A percentile compares a stretch with the other conserved stretches of the same genome.
Conservation (phyloP, 2,797 vertebrate genomes). For the Falco rusticolus region DNA sequence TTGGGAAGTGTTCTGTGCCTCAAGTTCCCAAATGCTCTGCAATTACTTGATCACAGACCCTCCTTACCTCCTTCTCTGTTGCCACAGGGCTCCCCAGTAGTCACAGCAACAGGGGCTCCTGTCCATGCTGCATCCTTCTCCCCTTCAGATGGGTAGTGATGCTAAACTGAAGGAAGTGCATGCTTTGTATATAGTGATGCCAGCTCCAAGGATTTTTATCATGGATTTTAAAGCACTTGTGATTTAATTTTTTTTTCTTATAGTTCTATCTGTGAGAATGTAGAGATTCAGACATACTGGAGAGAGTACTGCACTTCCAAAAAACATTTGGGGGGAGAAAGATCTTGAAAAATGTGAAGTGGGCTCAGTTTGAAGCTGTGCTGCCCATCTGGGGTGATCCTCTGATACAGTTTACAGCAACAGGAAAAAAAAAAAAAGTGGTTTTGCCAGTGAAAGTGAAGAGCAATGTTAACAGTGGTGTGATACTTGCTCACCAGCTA, state of each 20-base stretch:
- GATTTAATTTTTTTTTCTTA: not conserved
- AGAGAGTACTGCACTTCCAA: not conserved
- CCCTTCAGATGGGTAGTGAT: not conserved
- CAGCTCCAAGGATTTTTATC: not conserved
- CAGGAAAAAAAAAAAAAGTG: not conserved
- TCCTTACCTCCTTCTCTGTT: rapidly evolving
- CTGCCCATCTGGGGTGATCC: not conserved
- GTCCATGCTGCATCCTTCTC: not conserved
- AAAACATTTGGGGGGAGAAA: too few relatives aligned
- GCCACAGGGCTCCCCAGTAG: not conserved
- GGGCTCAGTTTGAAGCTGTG: not conserved
- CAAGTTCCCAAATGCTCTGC: not conserved
- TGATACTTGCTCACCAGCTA: not conserved
- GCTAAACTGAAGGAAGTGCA: not conserved
- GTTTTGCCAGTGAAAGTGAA: not conserved
- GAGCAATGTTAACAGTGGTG: not conserved
- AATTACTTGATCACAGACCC: not conserved
- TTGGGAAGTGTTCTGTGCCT: not conserved
- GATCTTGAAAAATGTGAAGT: not conserved
- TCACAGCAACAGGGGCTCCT: not conserved
- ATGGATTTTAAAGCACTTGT: not conserved
- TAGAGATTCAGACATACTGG: not conserved
- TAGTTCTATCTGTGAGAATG: not conserved
- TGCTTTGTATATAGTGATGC: not conserved
- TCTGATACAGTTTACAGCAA: not conserved